Evolutionary conservation across 2,888 invertebrate genomes (phyloP).

Genomic region (Hermaeophaga mercurialis): DNA sequence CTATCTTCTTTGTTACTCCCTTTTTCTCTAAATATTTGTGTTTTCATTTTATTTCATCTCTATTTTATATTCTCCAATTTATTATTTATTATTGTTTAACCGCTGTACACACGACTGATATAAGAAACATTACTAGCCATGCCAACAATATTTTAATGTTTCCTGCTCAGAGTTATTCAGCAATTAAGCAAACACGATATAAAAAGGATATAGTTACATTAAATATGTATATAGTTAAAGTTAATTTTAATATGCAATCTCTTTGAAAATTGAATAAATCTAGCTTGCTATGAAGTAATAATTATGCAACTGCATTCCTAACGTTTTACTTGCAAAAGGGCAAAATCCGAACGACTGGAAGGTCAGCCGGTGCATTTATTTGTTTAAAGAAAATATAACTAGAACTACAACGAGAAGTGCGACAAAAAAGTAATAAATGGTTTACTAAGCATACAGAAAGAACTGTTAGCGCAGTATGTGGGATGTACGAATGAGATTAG

Average conservation of each 20-base stretch:
- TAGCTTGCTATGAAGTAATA: constrained; percentile 41
- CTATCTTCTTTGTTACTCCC: too few species aligned
- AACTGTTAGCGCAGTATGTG: too few species aligned
- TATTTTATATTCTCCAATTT: too few species aligned
- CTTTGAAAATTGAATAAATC: constrained; percentile 41
- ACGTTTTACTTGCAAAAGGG: constrained; percentile 41
- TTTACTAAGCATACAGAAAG: too few species aligned
- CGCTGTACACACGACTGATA: too few species aligned
- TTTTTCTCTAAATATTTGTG: too few species aligned
- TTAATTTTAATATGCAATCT: constrained; percentile 32
- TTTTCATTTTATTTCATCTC: too few species aligned
- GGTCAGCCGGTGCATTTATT: constrained; percentile 27
- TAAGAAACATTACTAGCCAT: too few species aligned
- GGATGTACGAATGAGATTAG: too few species aligned
- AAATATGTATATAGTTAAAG: background rate
- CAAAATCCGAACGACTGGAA: constrained; percentile 41
- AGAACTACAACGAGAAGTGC: too few species aligned
- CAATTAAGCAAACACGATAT: background rate
- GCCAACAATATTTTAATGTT: background rate
- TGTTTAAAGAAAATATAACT: constrained; percentile 4
- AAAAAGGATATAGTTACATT: background rate
- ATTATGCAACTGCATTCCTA: constrained; percentile 44
- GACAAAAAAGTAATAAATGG: too few species aligned
- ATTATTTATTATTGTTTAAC: too few species aligned
- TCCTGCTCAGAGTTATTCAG: background rate